Evolutionary conservation across 1,140 invertebrate genomes (phyloP).

Genomic region (Hylyphantes graminicola): DNA sequence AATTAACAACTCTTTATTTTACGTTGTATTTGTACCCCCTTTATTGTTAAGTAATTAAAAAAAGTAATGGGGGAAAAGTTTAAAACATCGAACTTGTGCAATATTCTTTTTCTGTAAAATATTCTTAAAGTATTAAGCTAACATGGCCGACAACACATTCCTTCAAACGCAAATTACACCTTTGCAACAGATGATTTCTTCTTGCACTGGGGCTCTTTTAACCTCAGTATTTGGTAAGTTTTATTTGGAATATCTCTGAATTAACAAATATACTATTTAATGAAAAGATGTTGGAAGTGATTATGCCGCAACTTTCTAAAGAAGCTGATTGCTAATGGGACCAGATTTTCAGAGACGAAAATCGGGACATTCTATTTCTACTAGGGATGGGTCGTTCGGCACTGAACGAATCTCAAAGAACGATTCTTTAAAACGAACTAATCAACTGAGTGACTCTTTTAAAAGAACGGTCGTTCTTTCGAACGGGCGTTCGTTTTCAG

Average conservation of each 20-base stretch:
- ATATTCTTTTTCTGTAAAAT: slow-evolving; percentile 11
- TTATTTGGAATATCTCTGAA: neutral
- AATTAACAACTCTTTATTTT: slow-evolving; percentile 16
- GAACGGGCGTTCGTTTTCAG: too few relatives aligned
- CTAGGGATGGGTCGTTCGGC: too few relatives aligned
- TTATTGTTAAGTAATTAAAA: slow-evolving; percentile 31
- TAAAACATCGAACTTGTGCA: neutral
- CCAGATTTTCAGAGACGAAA: too few relatives aligned
- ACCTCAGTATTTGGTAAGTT: slow-evolving; percentile 86
- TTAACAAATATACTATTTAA: neutral
- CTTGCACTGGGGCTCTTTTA: slow-evolving; percentile 87
- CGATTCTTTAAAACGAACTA: too few relatives aligned
- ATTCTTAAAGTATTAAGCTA: neutral
- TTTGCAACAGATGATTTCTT: slow-evolving; percentile 88
- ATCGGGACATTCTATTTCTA: too few relatives aligned
- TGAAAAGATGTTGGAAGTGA: neutral
- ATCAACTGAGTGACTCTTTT: too few relatives aligned
- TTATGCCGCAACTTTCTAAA: too few relatives aligned
- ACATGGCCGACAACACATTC: slow-evolving; percentile 27
- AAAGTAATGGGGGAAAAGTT: slow-evolving; percentile 7
- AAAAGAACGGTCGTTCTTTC: too few relatives aligned
- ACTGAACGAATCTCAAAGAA: too few relatives aligned
- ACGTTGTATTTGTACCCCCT: slow-evolving; percentile 33
- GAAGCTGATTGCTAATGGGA: too few relatives aligned
- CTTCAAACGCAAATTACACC: slow-evolving; percentile 75